phyloP scores from a whole-genome alignment of 2,113 vertebrate genomes.

The Caracal caracal region DNA sequence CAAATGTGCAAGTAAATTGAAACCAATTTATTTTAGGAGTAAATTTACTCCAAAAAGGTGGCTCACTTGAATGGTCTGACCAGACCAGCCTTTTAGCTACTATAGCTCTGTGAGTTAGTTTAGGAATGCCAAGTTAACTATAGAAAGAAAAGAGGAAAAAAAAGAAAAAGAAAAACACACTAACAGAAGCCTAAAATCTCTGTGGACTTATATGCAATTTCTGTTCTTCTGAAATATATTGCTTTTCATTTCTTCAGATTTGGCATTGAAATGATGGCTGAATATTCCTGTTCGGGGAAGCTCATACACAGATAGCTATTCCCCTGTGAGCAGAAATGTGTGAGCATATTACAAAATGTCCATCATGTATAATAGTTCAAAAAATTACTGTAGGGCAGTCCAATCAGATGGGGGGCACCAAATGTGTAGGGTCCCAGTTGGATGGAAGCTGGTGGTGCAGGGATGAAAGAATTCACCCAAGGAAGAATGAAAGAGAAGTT shows the following conservation, averaged over 20 bases:
- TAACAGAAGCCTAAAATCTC: slow-evolving; percentile 18
- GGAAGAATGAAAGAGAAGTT: not conserved
- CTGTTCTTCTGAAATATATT: slow-evolving; percentile 52
- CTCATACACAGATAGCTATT: not conserved
- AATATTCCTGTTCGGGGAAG: slow-evolving; percentile 36
- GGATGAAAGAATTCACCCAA: not conserved
- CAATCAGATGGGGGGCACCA: not conserved
- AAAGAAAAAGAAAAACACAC: not conserved
- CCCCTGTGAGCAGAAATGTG: not conserved
- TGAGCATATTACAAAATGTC: slow-evolving; percentile 38
- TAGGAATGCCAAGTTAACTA: slow-evolving; percentile 21
- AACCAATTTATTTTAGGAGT: slow-evolving; percentile 4
- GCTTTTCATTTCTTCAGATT: slow-evolving; percentile 52
- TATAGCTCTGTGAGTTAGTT: not conserved
- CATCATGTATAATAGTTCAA: not conserved
- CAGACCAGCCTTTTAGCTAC: not conserved
- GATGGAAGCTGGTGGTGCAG: not conserved
- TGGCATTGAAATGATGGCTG: slow-evolving; percentile 42
- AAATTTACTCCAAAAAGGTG: slow-evolving; percentile 2
- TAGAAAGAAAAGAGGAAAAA: not conserved
- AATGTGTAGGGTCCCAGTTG: not conserved
- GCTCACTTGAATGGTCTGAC: not conserved
- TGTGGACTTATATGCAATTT: not conserved
- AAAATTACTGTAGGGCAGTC: not conserved
- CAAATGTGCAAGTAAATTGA: slow-evolving; percentile 36